Evolutionary conservation across 2,797 vertebrate genomes (phyloP), one percentile per base, ranked within the genome.

Genomic region (Sylvia borin): DNA sequence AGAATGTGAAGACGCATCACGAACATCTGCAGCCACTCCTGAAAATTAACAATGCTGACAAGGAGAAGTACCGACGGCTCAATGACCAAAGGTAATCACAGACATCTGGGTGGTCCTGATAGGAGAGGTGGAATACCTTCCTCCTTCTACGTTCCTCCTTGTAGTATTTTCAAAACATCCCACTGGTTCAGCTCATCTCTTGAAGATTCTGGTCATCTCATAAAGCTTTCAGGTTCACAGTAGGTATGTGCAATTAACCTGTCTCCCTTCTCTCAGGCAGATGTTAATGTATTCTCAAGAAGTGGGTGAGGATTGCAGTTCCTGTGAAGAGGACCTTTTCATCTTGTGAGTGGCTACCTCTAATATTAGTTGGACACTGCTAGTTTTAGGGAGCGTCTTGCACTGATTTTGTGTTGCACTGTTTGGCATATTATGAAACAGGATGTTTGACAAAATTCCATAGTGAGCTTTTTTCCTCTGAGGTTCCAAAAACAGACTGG

Each of bases 261-360:
- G 42, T 24, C 68, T 91, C 90, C 62, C 43, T 89, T 90, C 79
- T 90, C 72, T 43, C 96, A 99, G 99, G 97, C 99, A 99, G 98
- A 96, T 99, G 98, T 97, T 99, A 97, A 97, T 99, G 95, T 99
- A 99, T 97, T 98, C 99, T 92, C 99, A 99, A 97, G 99, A 99
- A 96, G 98, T 99, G 80, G 99, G 98, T 34, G 99, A 98, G 83
- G 99, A 99, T 80, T 99, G 98, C 96, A 98, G 97, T 32, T 98
- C 99, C 21, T 99, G 98, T 53, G 99, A 99, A 97, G 99, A 99
- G 97, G 99, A 99, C 93, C 99, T 99, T 73, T 99, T 99, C 80
- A 99, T 99, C 92, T 97, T 99, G 99, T 99, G 96, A 99, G 99
- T 99, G 60, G 17, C 34, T 21, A 27, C 71, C 43, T 27, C 12